Percentiles rank a stretch among this genome's conserved stretches.
phyloP scores from a whole-genome alignment of 2,113 vertebrate species.

The Oreochromis spilurus region DNA sequence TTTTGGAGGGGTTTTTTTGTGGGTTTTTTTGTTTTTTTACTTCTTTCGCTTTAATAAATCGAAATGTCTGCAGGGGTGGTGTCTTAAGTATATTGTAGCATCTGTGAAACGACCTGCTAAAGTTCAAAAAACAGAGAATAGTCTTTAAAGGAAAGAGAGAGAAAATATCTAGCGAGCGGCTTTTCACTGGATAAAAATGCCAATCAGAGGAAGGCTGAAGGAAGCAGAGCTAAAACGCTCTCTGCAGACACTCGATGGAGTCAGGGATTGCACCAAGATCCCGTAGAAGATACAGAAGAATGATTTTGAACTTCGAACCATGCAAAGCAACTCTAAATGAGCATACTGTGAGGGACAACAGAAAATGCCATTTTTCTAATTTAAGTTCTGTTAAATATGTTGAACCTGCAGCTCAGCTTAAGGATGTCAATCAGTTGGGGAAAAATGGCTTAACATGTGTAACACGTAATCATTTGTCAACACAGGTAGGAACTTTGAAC shows the following conservation, averaged over 20 bases:
- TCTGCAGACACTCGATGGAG: not conserved
- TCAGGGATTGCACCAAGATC: not conserved
- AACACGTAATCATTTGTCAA: not conserved
- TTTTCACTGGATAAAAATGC: not conserved
- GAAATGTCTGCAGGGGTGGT: not conserved
- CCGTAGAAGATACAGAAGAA: not conserved
- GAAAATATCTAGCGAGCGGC: not conserved
- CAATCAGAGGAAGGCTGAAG: not conserved
- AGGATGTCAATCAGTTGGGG: not conserved
- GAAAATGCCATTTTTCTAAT: not conserved
- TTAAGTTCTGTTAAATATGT: not conserved
- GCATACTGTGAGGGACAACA: not conserved
- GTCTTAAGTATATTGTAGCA: not conserved
- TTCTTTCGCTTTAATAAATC: not conserved
- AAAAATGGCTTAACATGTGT: not conserved
- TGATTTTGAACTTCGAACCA: not conserved
- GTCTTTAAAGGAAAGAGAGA: not conserved
- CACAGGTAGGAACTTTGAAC: conserved; percentile 91
- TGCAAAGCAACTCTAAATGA: not conserved
- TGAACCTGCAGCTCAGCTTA: not conserved
- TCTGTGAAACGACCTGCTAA: not conserved
- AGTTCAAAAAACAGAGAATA: not conserved
- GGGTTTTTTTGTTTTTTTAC: not conserved
- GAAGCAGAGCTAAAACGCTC: not conserved
- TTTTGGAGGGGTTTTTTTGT: accelerated